A percentile compares a stretch with the other conserved stretches of the same genome.
Evolutionary conservation across 1,140 invertebrate species (phyloP).

Genomic region (Lysiphlebus fabarum): DNA sequence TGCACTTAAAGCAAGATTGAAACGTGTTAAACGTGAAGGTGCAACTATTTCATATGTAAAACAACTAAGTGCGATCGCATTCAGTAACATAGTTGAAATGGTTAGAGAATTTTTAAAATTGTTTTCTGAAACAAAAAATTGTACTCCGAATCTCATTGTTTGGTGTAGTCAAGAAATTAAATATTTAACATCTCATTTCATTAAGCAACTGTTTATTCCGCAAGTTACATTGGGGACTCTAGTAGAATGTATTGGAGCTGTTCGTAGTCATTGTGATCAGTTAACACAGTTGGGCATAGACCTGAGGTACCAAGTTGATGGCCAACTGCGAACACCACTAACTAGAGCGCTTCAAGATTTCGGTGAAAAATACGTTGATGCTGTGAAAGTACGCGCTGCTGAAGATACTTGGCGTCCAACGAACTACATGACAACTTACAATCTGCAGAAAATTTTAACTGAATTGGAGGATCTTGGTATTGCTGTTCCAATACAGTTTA

Average conservation of each 20-base stretch:
- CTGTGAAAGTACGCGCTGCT: constrained; percentile 64
- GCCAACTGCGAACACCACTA: constrained; percentile 69
- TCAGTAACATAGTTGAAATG: constrained; percentile 83
- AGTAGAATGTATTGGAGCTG: constrained; percentile 80
- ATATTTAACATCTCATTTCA: constrained; percentile 76
- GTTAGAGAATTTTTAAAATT: constrained; percentile 80
- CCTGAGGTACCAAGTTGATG: constrained; percentile 80
- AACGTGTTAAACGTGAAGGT: constrained; percentile 84
- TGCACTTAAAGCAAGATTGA: constrained; percentile 77
- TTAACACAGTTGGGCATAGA: constrained; percentile 73
- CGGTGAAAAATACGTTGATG: constrained; percentile 72
- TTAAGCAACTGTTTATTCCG: constrained; percentile 88
- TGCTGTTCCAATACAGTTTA: constrained; percentile 35
- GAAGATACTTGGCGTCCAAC: constrained; percentile 73
- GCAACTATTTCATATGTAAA: constrained; percentile 81
- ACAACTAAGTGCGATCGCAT: constrained; percentile 82
- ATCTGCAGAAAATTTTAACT: constrained; percentile 50
- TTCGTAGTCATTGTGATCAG: constrained; percentile 74
- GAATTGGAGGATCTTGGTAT: constrained; percentile 56
- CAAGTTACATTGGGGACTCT: constrained; percentile 80
- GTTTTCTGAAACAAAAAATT: constrained; percentile 72
- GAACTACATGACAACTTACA: constrained; percentile 62
- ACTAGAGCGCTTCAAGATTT: constrained; percentile 63
- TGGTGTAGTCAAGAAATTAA: constrained; percentile 88
- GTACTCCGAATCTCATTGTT: constrained; percentile 76